Evolutionary conservation across 2,113 vertebrate genomes (phyloP), one percentile per base, ranked within the genome.

Genomic region (Tachysurus vachellii): DNA sequence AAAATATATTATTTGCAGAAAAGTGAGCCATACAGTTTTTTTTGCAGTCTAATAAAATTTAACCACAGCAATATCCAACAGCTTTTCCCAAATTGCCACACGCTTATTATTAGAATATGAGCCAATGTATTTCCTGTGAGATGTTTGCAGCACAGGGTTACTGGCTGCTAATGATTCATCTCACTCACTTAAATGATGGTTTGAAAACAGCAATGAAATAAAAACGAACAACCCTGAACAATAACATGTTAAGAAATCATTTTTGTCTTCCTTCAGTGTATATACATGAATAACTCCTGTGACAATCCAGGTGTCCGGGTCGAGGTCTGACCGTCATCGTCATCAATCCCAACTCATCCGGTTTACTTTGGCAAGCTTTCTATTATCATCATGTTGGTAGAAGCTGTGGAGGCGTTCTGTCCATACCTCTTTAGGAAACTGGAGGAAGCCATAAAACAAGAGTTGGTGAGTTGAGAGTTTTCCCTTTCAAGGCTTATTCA

Each of bases 401-500:
- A 17, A 36, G 7, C 13, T 53, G 2, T 56, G 50, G 53, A 80
- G 54, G 57, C n/a, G 0, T 12, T 80, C 28, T 56, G 53, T 80
- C 53, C 7, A 0, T 80, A 36, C 28, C 50, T 19, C 53, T 57
- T 36, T 57, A 21, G 54, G 53, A 36, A 59, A 80, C 28, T 80
- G 28, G 9, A 80, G 77, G 54, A 80, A 80, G 28, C 54, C 77
- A 80, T 80, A 59, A 80, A 80, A 80, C 9, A 57, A 57, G 14
- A 80, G 28, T 79, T 56, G 50, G 7, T 79, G 50, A 31, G 50
- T 56, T 79, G 75, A 28, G 50, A 9, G 44, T 50, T 75, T 75
- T 50, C 71, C 47, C 5, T 59, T 57, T 59, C 31, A 59, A 3
- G n/a, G 17, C 17, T 12, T 16, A 0, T 80, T 36, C 28, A 28